Evolutionary conservation across 2,797 vertebrate species (phyloP).

Genomic region (Orientallactaga sibirica): DNA sequence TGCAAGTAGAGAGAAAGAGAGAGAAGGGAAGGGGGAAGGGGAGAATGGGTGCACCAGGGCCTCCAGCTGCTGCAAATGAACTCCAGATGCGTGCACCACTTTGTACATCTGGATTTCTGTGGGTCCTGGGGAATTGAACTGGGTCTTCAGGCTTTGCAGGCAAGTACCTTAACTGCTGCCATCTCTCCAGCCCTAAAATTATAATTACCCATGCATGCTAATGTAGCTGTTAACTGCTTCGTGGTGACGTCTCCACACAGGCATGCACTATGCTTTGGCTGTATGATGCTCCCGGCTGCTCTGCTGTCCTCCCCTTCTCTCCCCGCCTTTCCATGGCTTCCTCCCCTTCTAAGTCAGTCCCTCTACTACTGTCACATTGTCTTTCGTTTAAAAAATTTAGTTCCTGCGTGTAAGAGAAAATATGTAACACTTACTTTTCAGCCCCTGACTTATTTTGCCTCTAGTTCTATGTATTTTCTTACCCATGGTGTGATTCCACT

Average conservation of each 20-base stretch:
- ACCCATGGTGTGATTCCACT: neutral
- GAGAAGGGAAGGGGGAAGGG: too few relatives aligned
- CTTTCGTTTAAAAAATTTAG: neutral
- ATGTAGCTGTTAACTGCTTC: neutral
- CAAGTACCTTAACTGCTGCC: too few relatives aligned
- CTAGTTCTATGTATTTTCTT: neutral
- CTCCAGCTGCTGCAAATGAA: too few relatives aligned
- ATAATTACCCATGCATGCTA: too few relatives aligned
- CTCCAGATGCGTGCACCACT: too few relatives aligned
- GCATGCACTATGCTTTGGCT: neutral
- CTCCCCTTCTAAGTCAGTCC: neutral
- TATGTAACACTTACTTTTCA: neutral
- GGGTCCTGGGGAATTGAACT: too few relatives aligned
- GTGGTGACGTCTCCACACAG: neutral
- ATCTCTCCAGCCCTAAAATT: too few relatives aligned
- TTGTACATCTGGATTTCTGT: too few relatives aligned
- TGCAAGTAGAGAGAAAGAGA: too few relatives aligned
- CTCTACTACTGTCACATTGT: neutral
- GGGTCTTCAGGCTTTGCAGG: too few relatives aligned
- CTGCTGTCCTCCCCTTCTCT: neutral
- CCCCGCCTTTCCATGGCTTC: neutral
- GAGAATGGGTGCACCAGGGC: too few relatives aligned
- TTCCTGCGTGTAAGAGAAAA: neutral
- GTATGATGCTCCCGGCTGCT: too few relatives aligned
- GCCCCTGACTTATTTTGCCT: neutral